These are phyloP conservation scores for Anoncus sp. DNA, from an alignment of 2,888 invertebrate genomes.

Conservation along the genomic window DNA sequence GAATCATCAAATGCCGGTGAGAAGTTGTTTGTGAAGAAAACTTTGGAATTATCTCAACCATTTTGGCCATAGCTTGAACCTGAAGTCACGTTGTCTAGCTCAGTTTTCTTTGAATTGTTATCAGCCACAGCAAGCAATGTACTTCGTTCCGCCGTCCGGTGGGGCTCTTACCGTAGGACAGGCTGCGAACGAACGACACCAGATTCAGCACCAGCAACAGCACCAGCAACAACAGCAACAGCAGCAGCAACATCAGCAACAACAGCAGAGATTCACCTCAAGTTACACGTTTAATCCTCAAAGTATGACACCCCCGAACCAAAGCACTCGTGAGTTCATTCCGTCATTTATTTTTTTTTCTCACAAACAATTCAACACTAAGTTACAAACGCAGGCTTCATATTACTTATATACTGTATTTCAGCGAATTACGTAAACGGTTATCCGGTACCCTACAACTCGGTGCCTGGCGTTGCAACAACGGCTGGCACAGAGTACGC, in stretches of 20 bases:
- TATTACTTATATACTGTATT: background rate
- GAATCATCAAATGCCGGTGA: constrained; percentile 77
- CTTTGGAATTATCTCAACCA: too few relatives aligned
- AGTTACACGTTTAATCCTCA: constrained; percentile 79
- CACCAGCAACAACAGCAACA: constrained; percentile 71
- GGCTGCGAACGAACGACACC: constrained; percentile 73
- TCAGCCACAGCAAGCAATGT: constrained; percentile 81
- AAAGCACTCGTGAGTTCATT: constrained; percentile 74
- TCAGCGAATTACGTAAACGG: constrained; percentile 79
- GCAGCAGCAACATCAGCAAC: constrained; percentile 76
- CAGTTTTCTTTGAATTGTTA: constrained; percentile 43
- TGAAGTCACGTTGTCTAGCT: constrained; percentile 25
- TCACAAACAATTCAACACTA: background rate
- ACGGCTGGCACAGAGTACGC: constrained; percentile 77
- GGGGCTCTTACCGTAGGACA: constrained; percentile 77
- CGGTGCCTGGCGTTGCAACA: constrained; percentile 76
- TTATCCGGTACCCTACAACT: constrained; percentile 79
- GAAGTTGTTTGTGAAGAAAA: background rate
- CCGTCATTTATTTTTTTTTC: background rate
- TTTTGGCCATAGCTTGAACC: background rate
- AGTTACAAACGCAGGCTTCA: background rate
- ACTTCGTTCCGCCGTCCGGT: constrained; percentile 79
- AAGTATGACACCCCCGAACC: constrained; percentile 79
- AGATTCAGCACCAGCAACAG: constrained; percentile 70
- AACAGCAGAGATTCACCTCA: constrained; percentile 77